A percentile compares a stretch with the other conserved stretches of the same genome.
phyloP scores from a whole-genome alignment of 2,113 vertebrate species.

The Callopanchax toddi region DNA sequence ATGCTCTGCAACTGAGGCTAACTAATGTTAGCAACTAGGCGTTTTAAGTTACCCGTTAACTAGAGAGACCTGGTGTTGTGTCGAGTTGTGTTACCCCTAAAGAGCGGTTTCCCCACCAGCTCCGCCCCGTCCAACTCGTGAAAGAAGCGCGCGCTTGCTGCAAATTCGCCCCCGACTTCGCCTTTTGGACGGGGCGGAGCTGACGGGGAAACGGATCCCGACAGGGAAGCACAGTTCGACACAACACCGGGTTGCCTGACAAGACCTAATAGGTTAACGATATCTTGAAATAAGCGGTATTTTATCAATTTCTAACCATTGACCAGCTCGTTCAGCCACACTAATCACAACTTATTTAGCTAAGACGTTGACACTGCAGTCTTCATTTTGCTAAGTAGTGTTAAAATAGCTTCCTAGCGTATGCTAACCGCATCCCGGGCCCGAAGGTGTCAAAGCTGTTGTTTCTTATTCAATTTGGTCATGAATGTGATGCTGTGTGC shows the following conservation, averaged over 20 bases:
- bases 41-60: slow-evolving; percentile 25
- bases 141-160: background rate
- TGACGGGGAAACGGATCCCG: background rate
- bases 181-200: background rate
- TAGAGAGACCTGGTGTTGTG: background rate
- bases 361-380: slow-evolving; percentile 27
- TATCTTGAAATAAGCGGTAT: background rate
- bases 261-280: background rate
- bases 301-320: background rate
- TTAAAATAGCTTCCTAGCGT: slow-evolving; percentile 29
- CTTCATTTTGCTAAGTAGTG: slow-evolving; percentile 25
- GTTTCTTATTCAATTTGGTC: slow-evolving; percentile 6
- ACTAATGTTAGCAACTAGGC: slow-evolving; percentile 42
- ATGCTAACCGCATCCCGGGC: slow-evolving; percentile 51
- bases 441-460: slow-evolving; percentile 40
- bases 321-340: background rate
- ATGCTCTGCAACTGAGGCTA: slow-evolving; percentile 55
- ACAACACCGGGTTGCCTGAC: slow-evolving; percentile 5
- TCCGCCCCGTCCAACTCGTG: background rate
- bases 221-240: background rate
- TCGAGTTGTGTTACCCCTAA: background rate
- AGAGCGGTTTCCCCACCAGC: background rate
- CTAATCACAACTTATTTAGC: slow-evolving; percentile 6
- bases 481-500: slow-evolving; percentile 13
- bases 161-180: background rate